Evolutionary conservation across 2,113 vertebrate genomes (phyloP), one percentile per base, ranked within the genome.

Genomic region (Oplegnathus fasciatus): DNA sequence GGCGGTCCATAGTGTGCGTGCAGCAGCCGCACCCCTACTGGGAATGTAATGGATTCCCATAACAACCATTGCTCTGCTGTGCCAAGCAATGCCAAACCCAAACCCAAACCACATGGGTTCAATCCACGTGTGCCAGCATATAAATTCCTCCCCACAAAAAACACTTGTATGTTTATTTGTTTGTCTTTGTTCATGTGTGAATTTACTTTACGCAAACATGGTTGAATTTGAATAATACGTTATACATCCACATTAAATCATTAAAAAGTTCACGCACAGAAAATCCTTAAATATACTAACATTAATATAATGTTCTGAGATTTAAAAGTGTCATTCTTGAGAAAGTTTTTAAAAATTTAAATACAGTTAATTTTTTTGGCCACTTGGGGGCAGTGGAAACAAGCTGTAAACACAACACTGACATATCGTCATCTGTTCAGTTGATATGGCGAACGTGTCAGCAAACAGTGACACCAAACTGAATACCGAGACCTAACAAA

Each of bases 11-110:
- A 15, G 48, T 32, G 50, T 74, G 72, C 24, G 22, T 64, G 74
- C 28, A 37, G 75, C 83, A 54, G 87, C 73, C 34, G n/a, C 58
- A 77, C 83, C 61, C 89, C 83, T 18, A 70, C 48, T 73, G 91
- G 76, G 84, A 88, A 74, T 89, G 86, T 76, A 74, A 92, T 92
- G 88, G 89, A 88, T 85, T 92, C 85, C 84, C 82, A 86, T 82
- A 81, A 86, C 71, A 81, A 72, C 40, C 40, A 72, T 32, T 76
- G 77, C 84, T 83, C 79, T 89, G 78, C 76, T 73, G 71, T 58
- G 57, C 80, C 57, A 61, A 64, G 44, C 70, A 72, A 75, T 70
- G 48, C 78, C 78, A 87, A 85, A 86, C 64, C 57, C 2, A 30
- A 68, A 74, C 40, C 30, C 42, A 67, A 80, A 70, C 90, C 88